Percentiles rank a stretch among this genome's conserved stretches.
These are phyloP conservation scores for Bombyx huttoni DNA, from an alignment of 2,888 invertebrate species.

Conservation along the genomic window DNA sequence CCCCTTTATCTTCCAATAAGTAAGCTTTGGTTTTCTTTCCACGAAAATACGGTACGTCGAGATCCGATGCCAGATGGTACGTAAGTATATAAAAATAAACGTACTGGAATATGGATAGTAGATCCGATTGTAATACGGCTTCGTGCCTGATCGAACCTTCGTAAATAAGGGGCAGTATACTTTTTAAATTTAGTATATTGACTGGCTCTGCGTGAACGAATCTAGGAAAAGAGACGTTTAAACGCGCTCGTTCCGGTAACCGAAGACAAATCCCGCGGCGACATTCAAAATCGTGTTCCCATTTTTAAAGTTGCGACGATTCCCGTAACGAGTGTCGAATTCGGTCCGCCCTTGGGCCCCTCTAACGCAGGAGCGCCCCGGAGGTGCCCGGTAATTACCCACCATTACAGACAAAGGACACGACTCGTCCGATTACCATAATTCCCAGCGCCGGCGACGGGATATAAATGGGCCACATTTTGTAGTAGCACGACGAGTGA, in stretches of 20 bases:
- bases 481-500: conserved; percentile 68
- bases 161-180: neutral
- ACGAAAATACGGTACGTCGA: conserved; percentile 36
- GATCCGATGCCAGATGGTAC: conserved; percentile 51
- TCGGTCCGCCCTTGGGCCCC: conserved; percentile 49
- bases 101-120: conserved; percentile 50
- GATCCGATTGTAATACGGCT: conserved; percentile 49
- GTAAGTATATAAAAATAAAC: conserved; percentile 59
- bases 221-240: conserved; percentile 19
- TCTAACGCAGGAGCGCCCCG: conserved; percentile 54
- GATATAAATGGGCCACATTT: conserved; percentile 70
- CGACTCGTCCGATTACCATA: conserved; percentile 70
- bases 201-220: conserved; percentile 21
- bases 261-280: conserved; percentile 51
- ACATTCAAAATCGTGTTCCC: conserved; percentile 63
- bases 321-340: conserved; percentile 70
- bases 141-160: conserved; percentile 24
- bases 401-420: conserved; percentile 72
- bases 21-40: conserved; percentile 43
- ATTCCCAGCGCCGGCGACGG: conserved; percentile 62
- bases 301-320: conserved; percentile 69
- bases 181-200: neutral
- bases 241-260: conserved; percentile 38
- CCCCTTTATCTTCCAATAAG: conserved; percentile 64
- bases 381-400: conserved; percentile 68